Conservation (phyloP, 1,140 invertebrate genomes). For the Epicauta chinensis region DNA sequence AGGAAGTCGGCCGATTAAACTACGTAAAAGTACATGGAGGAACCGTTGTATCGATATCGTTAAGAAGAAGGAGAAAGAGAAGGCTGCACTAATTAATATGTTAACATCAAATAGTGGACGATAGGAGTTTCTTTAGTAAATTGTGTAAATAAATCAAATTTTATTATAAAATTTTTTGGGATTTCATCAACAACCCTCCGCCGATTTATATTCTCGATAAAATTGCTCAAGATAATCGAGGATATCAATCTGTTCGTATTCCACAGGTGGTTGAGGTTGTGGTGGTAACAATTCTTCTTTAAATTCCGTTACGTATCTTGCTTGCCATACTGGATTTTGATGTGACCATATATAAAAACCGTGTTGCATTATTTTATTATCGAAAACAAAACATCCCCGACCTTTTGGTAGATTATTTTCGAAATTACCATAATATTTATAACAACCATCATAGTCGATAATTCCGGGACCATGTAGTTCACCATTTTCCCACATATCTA, state of each 20-base stretch:
- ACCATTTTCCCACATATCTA: constrained; percentile 61
- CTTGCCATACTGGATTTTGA: constrained; percentile 53
- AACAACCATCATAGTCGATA: constrained; percentile 48
- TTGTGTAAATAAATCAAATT: too few relatives aligned
- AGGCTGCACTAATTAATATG: constrained; percentile 65
- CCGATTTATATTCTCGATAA: constrained; percentile 6
- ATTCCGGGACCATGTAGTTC: constrained; percentile 61
- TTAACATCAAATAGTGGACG: constrained; percentile 49
- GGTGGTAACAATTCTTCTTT: constrained; percentile 59
- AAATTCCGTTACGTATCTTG: constrained; percentile 56
- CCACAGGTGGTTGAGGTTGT: constrained; percentile 53
- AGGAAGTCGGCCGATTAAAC: constrained; percentile 95
- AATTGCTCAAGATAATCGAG: constrained; percentile 38
- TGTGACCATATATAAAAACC: constrained; percentile 54
- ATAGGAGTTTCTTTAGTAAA: constrained; percentile 15
- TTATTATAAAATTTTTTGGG: too few relatives aligned
- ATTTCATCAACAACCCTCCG: too few relatives aligned
- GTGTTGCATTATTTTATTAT: constrained; percentile 56
- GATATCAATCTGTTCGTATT: constrained; percentile 48
- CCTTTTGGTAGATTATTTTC: constrained; percentile 55
- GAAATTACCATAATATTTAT: constrained; percentile 60
- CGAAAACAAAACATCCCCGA: constrained; percentile 60
- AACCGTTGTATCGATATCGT: constrained; percentile 90
- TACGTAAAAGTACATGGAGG: constrained; percentile 95
- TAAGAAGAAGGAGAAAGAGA: constrained; percentile 93